Evolutionary conservation across 2,797 vertebrate genomes (phyloP).

Genomic region (Decapterus maruadsi): DNA sequence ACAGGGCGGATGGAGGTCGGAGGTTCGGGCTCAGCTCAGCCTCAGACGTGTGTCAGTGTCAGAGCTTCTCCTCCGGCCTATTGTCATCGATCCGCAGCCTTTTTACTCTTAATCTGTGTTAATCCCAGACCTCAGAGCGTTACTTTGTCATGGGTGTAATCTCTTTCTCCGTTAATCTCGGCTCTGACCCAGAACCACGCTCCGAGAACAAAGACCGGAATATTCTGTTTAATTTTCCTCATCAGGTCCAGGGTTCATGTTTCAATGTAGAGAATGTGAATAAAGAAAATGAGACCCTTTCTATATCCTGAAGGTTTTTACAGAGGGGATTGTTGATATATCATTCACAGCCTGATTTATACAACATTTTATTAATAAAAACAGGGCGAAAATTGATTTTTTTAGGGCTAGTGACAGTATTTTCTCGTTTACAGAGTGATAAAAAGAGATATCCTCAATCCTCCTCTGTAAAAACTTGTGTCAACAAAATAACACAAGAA

Average conservation of each 20-base stretch:
- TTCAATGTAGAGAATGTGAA: background rate
- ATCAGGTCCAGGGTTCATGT: background rate
- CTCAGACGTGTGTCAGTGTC: conserved; percentile 37
- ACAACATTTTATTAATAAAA: no score
- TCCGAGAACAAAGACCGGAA: background rate
- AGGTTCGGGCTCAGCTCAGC: conserved; percentile 7
- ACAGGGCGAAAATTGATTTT: no score
- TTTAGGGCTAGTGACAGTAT: no score
- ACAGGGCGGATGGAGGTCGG: conserved; percentile 3
- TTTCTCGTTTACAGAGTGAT: no score
- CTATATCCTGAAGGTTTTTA: no score
- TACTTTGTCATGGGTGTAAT: conserved; percentile 57
- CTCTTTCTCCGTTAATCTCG: conserved; percentile 55
- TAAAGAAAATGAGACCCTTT: no score
- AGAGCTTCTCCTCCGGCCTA: conserved; percentile 33
- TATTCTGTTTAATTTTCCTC: background rate
- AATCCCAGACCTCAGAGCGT: conserved; percentile 49
- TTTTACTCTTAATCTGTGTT: conserved; percentile 58
- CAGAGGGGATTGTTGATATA: no score
- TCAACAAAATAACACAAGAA: no score
- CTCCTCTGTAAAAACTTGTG: no score
- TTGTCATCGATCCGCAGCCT: conserved; percentile 20
- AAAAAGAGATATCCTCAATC: no score
- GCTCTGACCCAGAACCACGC: conserved; percentile 52
- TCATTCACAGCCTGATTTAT: no score